These are phyloP conservation scores for Hozukius guyotensis DNA, from an alignment of 2,797 vertebrate genomes.

Conservation along the genomic window DNA sequence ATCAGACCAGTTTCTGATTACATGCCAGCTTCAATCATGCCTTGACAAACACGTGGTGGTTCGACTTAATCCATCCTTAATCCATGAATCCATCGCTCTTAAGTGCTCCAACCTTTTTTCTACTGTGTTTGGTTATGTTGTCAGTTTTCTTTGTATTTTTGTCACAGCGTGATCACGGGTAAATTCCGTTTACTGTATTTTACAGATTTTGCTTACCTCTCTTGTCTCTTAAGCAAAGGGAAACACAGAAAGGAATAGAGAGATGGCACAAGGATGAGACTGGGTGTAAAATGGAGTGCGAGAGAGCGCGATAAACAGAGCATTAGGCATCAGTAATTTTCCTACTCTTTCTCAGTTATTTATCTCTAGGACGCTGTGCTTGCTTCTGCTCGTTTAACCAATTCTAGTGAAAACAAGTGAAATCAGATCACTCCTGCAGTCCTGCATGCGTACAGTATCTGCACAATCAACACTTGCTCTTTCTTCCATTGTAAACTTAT, in stretches of 20 bases:
- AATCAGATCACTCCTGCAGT: not conserved
- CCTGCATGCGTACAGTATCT: not conserved
- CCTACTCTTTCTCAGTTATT: constrained; percentile 2
- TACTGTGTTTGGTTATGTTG: not conserved
- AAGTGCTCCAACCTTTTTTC: constrained; percentile 4
- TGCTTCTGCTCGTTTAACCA: constrained; percentile 14
- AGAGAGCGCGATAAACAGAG: not conserved
- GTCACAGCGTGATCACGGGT: not conserved
- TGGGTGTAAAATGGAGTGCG: not conserved
- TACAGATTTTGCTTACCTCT: not conserved
- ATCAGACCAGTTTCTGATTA: constrained; percentile 45
- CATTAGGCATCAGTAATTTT: not conserved
- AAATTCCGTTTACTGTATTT: not conserved
- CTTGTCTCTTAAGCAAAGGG: not conserved
- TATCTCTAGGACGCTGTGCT: not conserved
- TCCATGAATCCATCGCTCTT: constrained; percentile 53
- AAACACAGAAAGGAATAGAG: not conserved
- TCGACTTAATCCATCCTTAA: constrained; percentile 64
- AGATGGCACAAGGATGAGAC: not conserved
- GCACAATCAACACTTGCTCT: not conserved
- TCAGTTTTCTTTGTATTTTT: not conserved
- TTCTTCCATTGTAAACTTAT: not conserved
- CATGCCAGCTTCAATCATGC: constrained; percentile 57
- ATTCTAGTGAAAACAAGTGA: not conserved
- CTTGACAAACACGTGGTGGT: constrained; percentile 50